Percentiles rank a stretch among this genome's conserved stretches.
Evolutionary conservation across 2,113 vertebrate species (phyloP).

Genomic region (human (Homo sapiens)): GRCh38 chr12:75823501-75824000

Average conservation of each 20-base stretch:
- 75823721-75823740: slow-evolving; percentile 26
- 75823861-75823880: not conserved
- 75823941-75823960: not conserved
- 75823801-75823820: slow-evolving; percentile 56
- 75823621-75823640: slow-evolving; percentile 25
- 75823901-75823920: not conserved
- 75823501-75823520: slow-evolving; percentile 9
- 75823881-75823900: not conserved
- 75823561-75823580: slow-evolving; percentile 37
- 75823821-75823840: slow-evolving; percentile 53
- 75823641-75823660: slow-evolving; percentile 65
- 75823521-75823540: slow-evolving; percentile 46
- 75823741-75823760: slow-evolving; percentile 15
- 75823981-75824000: not conserved
- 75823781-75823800: not conserved
- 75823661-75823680: slow-evolving; percentile 43
- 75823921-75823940: not conserved
- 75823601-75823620: slow-evolving; percentile 46
- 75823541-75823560: slow-evolving; percentile 43
- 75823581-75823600: slow-evolving; percentile 44
- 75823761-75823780: slow-evolving; percentile 33
- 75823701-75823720: slow-evolving; percentile 51
- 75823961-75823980: not conserved
- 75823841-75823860: slow-evolving; percentile 27
- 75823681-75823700: slow-evolving; percentile 58